Percentiles rank a stretch among this genome's conserved stretches.
Conservation (phyloP, 2,888 invertebrate species). For the Ormyrus pomaceus region DNA sequence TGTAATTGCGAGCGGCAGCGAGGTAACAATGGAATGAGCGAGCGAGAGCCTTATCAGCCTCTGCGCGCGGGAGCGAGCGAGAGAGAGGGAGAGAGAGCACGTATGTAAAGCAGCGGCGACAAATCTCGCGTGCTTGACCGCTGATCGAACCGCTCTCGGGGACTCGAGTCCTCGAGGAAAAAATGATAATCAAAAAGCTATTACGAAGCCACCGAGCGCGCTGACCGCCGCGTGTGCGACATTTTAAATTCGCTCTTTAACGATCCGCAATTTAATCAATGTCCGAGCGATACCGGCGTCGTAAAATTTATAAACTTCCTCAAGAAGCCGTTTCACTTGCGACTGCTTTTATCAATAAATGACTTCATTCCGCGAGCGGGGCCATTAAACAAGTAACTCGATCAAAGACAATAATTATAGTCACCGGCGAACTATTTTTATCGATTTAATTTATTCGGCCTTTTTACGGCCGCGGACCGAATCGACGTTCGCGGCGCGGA, state of each 20-base stretch:
- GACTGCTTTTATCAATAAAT: too few species aligned
- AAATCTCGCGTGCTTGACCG: conserved; percentile 56
- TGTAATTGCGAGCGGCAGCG: conserved; percentile 62
- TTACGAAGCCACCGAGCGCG: conserved; percentile 20
- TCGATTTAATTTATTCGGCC: too few species aligned
- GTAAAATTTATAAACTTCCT: too few species aligned
- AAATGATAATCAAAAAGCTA: conserved; percentile 53
- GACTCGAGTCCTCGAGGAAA: conserved; percentile 20
- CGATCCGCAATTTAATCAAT: conserved; percentile 13
- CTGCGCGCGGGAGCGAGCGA: conserved; percentile 59
- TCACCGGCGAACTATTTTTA: too few species aligned
- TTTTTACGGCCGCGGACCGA: too few species aligned
- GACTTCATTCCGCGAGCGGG: too few species aligned
- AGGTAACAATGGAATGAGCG: conserved; percentile 60
- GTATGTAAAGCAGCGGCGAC: conserved; percentile 39
- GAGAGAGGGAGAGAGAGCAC: too few species aligned
- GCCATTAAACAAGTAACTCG: too few species aligned
- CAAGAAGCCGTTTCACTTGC: too few species aligned
- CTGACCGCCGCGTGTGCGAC: background rate
- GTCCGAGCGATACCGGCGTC: background rate
- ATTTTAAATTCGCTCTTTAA: conserved; percentile 39
- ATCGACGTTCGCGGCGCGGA: too few species aligned
- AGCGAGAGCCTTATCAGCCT: conserved; percentile 63
- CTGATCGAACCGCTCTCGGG: conserved; percentile 38
- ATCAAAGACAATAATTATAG: too few species aligned